A percentile compares a stretch with the other conserved stretches of the same genome.
phyloP scores from a whole-genome alignment of 1,140 invertebrate genomes.

The Lordiphosa collinella region DNA sequence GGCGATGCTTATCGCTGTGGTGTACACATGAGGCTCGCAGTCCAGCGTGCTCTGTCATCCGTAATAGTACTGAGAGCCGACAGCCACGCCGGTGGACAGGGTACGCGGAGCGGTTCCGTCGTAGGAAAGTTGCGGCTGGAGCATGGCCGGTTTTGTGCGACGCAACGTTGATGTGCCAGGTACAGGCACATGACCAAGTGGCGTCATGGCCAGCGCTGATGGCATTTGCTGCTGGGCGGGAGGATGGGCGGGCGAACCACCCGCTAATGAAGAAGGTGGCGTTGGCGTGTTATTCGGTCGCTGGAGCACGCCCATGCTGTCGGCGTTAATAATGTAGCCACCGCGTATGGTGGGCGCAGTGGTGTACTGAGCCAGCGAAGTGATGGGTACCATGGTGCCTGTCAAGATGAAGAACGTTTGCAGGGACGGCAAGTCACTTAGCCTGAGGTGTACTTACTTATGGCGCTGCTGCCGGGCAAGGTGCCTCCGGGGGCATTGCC shows the following conservation, averaged over 20 bases:
- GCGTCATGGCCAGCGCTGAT: slow-evolving; percentile 32
- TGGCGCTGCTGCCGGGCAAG: slow-evolving; percentile 52
- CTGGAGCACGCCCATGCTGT: slow-evolving; percentile 49
- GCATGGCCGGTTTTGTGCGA: slow-evolving; percentile 42
- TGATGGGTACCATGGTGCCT: slow-evolving; percentile 66
- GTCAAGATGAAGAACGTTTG: not conserved
- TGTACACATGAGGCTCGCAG: slow-evolving; percentile 46
- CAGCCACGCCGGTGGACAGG: slow-evolving; percentile 65
- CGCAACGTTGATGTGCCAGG: slow-evolving; percentile 50
- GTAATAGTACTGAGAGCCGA: slow-evolving; percentile 74
- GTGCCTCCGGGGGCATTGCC: slow-evolving; percentile 23
- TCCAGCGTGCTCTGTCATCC: slow-evolving; percentile 67
- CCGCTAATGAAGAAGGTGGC: slow-evolving; percentile 41
- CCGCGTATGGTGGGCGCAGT: slow-evolving; percentile 65
- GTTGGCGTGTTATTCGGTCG: slow-evolving; percentile 55
- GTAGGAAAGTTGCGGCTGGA: slow-evolving; percentile 68
- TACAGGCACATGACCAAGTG: slow-evolving; percentile 30
- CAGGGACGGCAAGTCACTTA: no score
- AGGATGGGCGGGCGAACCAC: slow-evolving; percentile 51
- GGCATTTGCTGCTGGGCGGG: slow-evolving; percentile 18
- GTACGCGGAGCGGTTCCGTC: slow-evolving; percentile 74
- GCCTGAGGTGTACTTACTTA: slow-evolving; percentile 46
- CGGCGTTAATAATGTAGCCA: slow-evolving; percentile 62
- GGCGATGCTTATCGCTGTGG: slow-evolving; percentile 21
- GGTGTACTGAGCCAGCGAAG: slow-evolving; percentile 66